These are phyloP conservation scores for Nephila pilipes DNA, from an alignment of 1,140 invertebrate species.

Conservation along the genomic window DNA sequence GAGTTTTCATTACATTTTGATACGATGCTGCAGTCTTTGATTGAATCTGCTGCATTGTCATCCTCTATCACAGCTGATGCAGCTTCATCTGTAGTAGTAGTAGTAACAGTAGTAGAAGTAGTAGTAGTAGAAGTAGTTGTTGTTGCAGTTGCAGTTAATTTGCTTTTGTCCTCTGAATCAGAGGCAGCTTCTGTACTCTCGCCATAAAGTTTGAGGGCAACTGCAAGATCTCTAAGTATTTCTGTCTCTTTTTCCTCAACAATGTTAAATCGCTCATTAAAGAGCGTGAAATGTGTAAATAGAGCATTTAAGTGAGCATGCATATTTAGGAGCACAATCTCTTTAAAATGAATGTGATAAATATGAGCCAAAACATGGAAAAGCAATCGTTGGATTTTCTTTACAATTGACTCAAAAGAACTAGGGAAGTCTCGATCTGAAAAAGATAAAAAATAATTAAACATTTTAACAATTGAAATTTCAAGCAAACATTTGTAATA, in stretches of 20 bases:
- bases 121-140: slow-evolving; percentile 16
- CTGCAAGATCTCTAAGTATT: slow-evolving; percentile 88
- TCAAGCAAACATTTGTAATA: no score
- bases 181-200: slow-evolving; percentile 54
- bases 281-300: slow-evolving; percentile 95
- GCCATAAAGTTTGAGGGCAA: slow-evolving; percentile 78
- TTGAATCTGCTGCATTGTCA: slow-evolving; percentile 67
- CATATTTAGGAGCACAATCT: slow-evolving; percentile 94
- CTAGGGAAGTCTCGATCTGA: slow-evolving; percentile 96
- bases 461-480: no score
- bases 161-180: slow-evolving; percentile 65
- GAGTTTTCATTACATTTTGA: slow-evolving; percentile 70
- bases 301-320: slow-evolving; percentile 97
- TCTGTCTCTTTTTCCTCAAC: slow-evolving; percentile 98
- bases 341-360: slow-evolving; percentile 98
- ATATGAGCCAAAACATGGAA: slow-evolving; percentile 99
- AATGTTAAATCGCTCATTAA: slow-evolving; percentile 92
- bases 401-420: slow-evolving; percentile 95
- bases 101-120: slow-evolving; percentile 22
- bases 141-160: slow-evolving; percentile 30
- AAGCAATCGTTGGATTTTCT: slow-evolving; percentile 96
- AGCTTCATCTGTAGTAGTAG: slow-evolving; percentile 46
- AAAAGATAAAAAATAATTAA: slow-evolving; percentile 77
- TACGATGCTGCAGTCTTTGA: slow-evolving; percentile 68
- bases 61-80: slow-evolving; percentile 76